These are phyloP conservation scores for Aporophyla lueneburgensis DNA, from an alignment of 2,888 invertebrate genomes.

Conservation along the genomic window DNA sequence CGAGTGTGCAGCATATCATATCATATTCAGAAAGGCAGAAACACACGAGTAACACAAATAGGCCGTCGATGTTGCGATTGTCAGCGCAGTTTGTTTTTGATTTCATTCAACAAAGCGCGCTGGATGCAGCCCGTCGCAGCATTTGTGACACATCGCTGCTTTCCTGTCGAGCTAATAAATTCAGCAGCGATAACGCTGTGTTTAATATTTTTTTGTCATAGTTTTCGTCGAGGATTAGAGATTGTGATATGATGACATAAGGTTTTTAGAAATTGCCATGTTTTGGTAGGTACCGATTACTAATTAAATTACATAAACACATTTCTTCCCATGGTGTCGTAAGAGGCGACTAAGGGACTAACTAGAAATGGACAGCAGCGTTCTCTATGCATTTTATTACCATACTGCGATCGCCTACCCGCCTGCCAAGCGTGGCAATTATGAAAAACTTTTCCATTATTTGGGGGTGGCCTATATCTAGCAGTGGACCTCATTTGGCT, in stretches of 20 bases:
- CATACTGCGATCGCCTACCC: no score
- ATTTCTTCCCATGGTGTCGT: no score
- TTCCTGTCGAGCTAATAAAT: constrained; percentile 68
- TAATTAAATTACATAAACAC: no score
- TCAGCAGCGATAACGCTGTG: constrained; percentile 47
- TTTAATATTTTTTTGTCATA: constrained; percentile 46
- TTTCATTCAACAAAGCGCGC: constrained; percentile 83
- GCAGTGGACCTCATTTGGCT: no score
- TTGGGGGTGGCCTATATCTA: no score
- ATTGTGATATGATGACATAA: background rate
- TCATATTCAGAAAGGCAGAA: constrained; percentile 57
- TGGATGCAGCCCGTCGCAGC: constrained; percentile 75
- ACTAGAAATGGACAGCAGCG: no score
- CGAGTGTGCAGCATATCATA: constrained; percentile 31
- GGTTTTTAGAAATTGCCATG: background rate
- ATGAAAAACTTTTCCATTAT: no score
- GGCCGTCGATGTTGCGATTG: constrained; percentile 72
- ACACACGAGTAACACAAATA: constrained; percentile 58
- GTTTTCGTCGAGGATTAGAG: background rate
- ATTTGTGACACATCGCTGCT: constrained; percentile 82
- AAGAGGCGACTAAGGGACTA: no score
- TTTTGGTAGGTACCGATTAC: background rate
- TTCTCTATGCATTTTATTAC: no score
- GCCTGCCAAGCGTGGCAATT: no score
- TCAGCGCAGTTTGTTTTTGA: constrained; percentile 82